Evolutionary conservation across 2,797 vertebrate species (phyloP).

Genomic region (Melopsittacus undulatus): DNA sequence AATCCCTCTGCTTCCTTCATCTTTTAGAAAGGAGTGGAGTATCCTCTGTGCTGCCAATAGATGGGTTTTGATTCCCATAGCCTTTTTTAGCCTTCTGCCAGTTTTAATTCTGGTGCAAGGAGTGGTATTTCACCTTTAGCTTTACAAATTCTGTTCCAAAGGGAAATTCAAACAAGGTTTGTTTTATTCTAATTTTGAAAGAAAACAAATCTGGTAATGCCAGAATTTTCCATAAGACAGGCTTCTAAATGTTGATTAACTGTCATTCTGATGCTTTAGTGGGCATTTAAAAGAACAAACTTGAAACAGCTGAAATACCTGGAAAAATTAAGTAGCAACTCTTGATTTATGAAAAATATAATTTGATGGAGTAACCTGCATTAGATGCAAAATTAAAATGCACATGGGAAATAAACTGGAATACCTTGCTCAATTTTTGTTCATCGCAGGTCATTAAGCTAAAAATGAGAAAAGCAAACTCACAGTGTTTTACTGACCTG

Average conservation of each 20-base stretch:
- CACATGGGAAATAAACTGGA: slow-evolving; percentile 45
- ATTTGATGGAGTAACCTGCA: slow-evolving; percentile 15
- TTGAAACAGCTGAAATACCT: slow-evolving; percentile 22
- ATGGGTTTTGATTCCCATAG: neutral
- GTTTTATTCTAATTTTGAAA: slow-evolving; percentile 25
- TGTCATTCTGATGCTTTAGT: slow-evolving; percentile 2
- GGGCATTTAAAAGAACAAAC: neutral
- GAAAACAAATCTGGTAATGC: slow-evolving; percentile 17
- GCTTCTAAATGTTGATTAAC: neutral
- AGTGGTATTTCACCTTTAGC: neutral
- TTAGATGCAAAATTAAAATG: slow-evolving; percentile 47
- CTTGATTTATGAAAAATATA: slow-evolving; percentile 32
- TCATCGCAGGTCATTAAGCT: slow-evolving; percentile 39
- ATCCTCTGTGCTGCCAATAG: neutral
- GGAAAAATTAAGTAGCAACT: slow-evolving; percentile 35
- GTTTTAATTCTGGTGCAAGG: neutral
- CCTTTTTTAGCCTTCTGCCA: neutral
- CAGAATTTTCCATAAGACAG: neutral
- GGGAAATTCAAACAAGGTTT: neutral
- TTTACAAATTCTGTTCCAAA: neutral
- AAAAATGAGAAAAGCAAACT: slow-evolving; percentile 62
- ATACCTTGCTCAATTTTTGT: neutral
- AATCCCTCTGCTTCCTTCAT: neutral
- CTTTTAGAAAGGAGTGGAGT: neutral
- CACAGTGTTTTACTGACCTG: slow-evolving; percentile 13